Evolutionary conservation across 2,113 vertebrate species (phyloP).

Genomic region (Patagioenas fasciata): DNA sequence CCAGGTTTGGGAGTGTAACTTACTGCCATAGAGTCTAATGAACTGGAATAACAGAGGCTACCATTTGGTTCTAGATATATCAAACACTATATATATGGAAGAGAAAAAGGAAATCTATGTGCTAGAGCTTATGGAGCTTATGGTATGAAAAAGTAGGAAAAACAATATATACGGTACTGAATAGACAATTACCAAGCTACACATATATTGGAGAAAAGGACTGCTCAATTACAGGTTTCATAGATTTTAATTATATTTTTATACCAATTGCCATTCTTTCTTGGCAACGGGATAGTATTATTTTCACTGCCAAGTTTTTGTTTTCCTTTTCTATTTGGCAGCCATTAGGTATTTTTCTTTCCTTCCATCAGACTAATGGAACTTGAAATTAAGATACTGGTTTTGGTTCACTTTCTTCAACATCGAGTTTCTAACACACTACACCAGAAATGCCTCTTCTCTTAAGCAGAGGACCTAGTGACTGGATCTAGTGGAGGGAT

Average conservation of each 20-base stretch:
- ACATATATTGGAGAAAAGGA: not conserved
- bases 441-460: not conserved
- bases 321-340: not conserved
- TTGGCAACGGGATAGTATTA: not conserved
- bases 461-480: not conserved
- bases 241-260: slow-evolving; percentile 10
- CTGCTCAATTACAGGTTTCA: not conserved
- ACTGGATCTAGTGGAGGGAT: not conserved
- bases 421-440: not conserved
- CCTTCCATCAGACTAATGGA: not conserved
- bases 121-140: not conserved
- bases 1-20: not conserved
- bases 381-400: not conserved
- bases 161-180: not conserved
- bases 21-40: not conserved
- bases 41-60: not conserved
- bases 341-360: not conserved
- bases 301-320: not conserved
- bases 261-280: not conserved
- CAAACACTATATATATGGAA: not conserved
- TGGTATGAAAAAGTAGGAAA: not conserved
- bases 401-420: not conserved
- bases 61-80: not conserved
- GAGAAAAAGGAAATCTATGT: not conserved
- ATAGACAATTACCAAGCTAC: not conserved